These are phyloP conservation scores for Thysanoteuthis rhombus DNA, from an alignment of 2,888 invertebrate genomes.

Conservation along the genomic window DNA sequence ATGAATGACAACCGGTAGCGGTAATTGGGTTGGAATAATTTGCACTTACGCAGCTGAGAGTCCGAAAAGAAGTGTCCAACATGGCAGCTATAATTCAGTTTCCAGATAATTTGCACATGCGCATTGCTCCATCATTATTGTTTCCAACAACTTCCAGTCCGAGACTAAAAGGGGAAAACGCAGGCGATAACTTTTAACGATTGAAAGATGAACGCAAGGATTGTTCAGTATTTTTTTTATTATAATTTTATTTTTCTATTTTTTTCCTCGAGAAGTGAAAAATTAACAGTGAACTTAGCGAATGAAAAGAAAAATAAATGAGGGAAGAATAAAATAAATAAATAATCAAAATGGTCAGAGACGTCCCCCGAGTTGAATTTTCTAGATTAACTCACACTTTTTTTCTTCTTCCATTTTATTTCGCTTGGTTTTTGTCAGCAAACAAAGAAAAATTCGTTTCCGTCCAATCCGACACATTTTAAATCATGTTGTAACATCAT, in stretches of 20 bases:
- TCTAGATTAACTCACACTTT: too few relatives aligned
- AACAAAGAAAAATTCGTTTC: not conserved
- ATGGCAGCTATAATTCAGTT: slow-evolving; percentile 12
- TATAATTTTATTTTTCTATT: too few relatives aligned
- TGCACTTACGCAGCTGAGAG: not conserved
- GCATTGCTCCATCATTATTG: not conserved
- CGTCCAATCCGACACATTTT: not conserved
- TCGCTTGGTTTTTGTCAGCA: not conserved
- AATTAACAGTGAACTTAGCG: too few relatives aligned
- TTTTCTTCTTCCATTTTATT: too few relatives aligned
- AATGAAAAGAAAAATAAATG: too few relatives aligned
- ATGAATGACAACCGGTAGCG: not conserved
- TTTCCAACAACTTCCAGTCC: not conserved
- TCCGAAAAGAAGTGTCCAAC: not conserved
- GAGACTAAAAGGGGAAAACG: not conserved
- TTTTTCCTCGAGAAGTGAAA: too few relatives aligned
- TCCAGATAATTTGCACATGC: slow-evolving; percentile 12
- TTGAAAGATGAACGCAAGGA: not conserved
- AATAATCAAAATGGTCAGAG: too few relatives aligned
- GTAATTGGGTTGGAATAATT: slow-evolving; percentile 12
- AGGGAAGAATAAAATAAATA: too few relatives aligned
- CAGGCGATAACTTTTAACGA: not conserved
- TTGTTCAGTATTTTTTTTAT: too few relatives aligned
- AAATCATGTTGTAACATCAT: not conserved
- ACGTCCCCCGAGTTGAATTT: too few relatives aligned